These are phyloP conservation scores for Oncorhynchus kisutch DNA, from an alignment of 2,113 vertebrate species.

Conservation along the genomic window DNA sequence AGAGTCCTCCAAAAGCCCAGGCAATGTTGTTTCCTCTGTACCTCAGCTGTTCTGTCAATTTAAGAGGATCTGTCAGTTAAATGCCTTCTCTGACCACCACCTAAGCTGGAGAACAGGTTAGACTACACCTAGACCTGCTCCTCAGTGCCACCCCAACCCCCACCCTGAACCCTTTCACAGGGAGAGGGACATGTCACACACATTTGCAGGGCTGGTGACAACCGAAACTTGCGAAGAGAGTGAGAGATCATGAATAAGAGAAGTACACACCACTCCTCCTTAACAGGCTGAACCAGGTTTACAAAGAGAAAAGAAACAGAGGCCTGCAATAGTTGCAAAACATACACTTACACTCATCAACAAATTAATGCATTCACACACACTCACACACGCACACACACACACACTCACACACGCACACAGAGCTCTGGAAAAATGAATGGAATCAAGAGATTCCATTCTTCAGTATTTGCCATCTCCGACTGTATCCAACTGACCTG, in stretches of 20 bases:
- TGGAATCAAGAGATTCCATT: neutral
- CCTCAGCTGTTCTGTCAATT: slow-evolving; percentile 36
- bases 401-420: neutral
- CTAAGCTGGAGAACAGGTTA: slow-evolving; percentile 70
- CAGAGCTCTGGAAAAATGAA: neutral
- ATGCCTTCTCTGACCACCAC: slow-evolving; percentile 22
- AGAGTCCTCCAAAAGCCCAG: slow-evolving; percentile 16
- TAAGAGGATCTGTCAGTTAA: slow-evolving; percentile 47
- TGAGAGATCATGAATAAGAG: neutral
- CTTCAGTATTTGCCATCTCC: too few relatives aligned
- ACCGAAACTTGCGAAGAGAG: slow-evolving; percentile 56
- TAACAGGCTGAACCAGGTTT: slow-evolving; percentile 65
- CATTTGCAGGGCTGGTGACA: slow-evolving; percentile 23
- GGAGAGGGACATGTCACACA: neutral
- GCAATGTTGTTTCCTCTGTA: slow-evolving; percentile 42
- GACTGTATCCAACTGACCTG: too few relatives aligned
- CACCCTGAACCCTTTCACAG: neutral
- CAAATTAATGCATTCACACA: neutral
- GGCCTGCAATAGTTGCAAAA: neutral
- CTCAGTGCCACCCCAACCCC: slow-evolving; percentile 1
- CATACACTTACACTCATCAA: neutral
- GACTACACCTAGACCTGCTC: slow-evolving; percentile 50
- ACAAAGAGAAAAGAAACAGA: slow-evolving; percentile 12
- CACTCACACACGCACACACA: neutral
- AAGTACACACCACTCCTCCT: slow-evolving; percentile 38